Evolutionary conservation across 2,797 vertebrate genomes (phyloP).

Genomic region (Xiphorhynchus erythropygius): DNA sequence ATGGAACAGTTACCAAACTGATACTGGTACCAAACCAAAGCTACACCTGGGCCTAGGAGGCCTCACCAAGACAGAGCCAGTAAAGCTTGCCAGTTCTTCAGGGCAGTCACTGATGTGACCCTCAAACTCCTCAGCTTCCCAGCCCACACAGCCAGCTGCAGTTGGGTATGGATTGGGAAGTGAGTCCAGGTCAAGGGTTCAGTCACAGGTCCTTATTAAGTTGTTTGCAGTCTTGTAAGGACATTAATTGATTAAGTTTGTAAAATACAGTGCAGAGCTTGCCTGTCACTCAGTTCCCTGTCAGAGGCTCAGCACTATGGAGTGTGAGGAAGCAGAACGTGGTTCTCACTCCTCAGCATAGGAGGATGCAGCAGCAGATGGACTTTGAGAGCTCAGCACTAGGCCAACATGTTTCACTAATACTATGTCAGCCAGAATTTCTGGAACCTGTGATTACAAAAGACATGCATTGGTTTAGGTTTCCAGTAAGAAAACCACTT

Average conservation of each 20-base stretch:
- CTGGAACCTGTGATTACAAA: not conserved
- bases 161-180: not conserved
- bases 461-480: not conserved
- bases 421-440: not conserved
- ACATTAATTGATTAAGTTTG: not conserved
- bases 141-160: not conserved
- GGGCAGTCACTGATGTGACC: not conserved
- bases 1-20: not conserved
- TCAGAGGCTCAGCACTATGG: not conserved
- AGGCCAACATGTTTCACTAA: not conserved
- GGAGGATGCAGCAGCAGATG: not conserved
- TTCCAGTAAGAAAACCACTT: not conserved
- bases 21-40: not conserved
- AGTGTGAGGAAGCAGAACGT: not conserved
- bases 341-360: not conserved
- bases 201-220: not conserved
- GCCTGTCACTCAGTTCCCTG: not conserved
- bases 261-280: not conserved
- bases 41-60: not conserved
- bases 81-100: not conserved
- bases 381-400: not conserved
- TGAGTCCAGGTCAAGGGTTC: not conserved
- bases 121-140: fast-evolving
- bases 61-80: not conserved
- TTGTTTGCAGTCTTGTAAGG: not conserved